Base-by-base conservation (phyloP, 2,113 vertebrate genomes). In the Python bivittatus region DNA sequence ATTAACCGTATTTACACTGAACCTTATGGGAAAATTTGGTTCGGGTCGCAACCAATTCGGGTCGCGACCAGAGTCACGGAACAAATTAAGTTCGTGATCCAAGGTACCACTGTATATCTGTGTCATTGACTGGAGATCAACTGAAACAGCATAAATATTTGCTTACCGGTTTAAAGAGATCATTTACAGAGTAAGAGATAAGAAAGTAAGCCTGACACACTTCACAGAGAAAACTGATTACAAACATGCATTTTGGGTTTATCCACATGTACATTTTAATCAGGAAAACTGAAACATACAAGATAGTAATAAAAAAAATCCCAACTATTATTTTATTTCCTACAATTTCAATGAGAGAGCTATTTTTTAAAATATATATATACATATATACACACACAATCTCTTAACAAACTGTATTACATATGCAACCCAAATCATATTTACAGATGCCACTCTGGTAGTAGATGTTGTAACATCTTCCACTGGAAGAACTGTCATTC, bases 221-320 rank as follows among this genome's bases (percentile, higher is more conserved):
- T 86, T 84, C 52, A 38, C 52, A 0, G 0, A 0, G 2, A 0
- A 2, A 10, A 90, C 13, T 33, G 88, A 23, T 88, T 23, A 90
- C n/a, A 83, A 64, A 87, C 5, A 89, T 93, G 38, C 10, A 84
- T 92, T 54, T 4, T 89, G 92, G 84, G 11, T 0, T 3, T 58
- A 6, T 1, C 53, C 33, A 0, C 42, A 8, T 9, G 52, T 93
- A 84, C 1, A 10, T 0, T 83, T 93, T 61, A n/a, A 64, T 91
- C 48, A 17, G n/a, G 33, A 89, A n/a, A 52, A 20, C 61, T 48
- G 42, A 90, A 17, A 58, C 7, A 38, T 68, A 56, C 52, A 89
- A 86, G 25, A 9, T 25, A 91, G 13, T 25, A 72, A 87, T 68
- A 23, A 86, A 68, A 68, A 79, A 68, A 79, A 57, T 53, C 25